Base-by-base conservation (phyloP, 2,888 invertebrate genomes). In the Cheilosia variabilis region DNA sequence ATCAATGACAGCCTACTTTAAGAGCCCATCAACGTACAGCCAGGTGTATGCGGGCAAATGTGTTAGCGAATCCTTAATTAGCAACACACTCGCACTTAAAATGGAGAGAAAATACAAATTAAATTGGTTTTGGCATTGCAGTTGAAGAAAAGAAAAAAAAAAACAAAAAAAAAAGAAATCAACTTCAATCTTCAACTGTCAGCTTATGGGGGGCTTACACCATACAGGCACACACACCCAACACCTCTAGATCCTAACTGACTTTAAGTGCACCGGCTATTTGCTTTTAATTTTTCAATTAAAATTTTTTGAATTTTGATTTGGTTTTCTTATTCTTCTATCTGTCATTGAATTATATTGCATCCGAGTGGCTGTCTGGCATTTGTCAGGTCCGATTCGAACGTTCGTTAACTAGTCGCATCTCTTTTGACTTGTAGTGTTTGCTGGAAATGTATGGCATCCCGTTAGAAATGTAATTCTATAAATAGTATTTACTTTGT, bases 1-100 rank as follows among this genome's bases (percentile, higher is more conserved):
- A 89, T 89, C 88, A 88, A 88, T 88, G 88, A 84, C 88, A 88
- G 86, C 71, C 87, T 83, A 79, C 87, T 87, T 87, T 79, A 57
- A 69, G 53, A 65, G 77, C 60, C 63, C 78, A 75, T 73, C 81
- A 82, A 58, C 80, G 22, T 41, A 65, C 82, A n/a, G 60, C 41
- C 60, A 63, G 52, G 72, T 79, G 77, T 86, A 43, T 75, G 53
- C 52, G 60, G 24, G 15, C 52, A 52, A 47, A 80, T 73, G 71
- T 69, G 34, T 34, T 73, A 71, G 79, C 77, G 79, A 83, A 80
- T 83, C 81, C 86, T 86, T 87, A 83, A 87, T 87, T 76, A 87
- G 75, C 76, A 82, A 79, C 75, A 82, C 78, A 65, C 63, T 71
- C 76, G 34, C 55, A 52, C 60, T 31, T 37, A 22, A 62, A 52